These are phyloP conservation scores for Lepidonotus clava DNA, from an alignment of 2,888 invertebrate genomes.

Conservation along the genomic window DNA sequence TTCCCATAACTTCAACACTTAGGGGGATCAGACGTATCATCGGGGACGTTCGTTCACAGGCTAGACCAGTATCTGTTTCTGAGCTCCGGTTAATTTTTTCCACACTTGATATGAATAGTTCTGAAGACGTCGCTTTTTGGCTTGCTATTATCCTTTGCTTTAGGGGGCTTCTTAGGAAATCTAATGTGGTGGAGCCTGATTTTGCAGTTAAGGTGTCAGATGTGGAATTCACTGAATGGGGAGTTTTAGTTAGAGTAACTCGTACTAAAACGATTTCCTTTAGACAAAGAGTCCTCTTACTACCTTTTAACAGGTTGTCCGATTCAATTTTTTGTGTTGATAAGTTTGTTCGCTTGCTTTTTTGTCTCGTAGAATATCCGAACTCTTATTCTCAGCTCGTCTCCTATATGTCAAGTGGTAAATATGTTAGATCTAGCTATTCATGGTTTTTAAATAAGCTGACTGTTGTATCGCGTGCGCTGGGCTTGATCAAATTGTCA, in stretches of 20 bases:
- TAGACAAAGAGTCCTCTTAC: background rate
- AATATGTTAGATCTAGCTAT: no score
- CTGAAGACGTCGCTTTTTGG: background rate
- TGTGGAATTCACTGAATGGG: background rate
- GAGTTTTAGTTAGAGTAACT: background rate
- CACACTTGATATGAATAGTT: background rate
- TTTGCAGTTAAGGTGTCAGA: background rate
- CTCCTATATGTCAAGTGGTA: no score
- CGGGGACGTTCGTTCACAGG: background rate
- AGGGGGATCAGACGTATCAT: background rate
- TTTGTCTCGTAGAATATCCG: no score
- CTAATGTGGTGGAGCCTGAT: background rate
- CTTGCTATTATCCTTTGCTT: background rate
- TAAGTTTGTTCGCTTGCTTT: no score
- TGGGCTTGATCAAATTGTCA: no score
- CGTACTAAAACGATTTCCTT: background rate
- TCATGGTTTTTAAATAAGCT: no score
- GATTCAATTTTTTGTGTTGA: no score
- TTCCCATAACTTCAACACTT: no score
- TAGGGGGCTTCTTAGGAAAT: background rate
- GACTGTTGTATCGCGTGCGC: no score
- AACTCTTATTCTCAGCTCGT: no score
- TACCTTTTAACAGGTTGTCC: no score
- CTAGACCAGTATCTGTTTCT: background rate
- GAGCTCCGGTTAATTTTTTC: background rate